Conservation (phyloP, 2,113 vertebrate species). For the Podarcis muralis region DNA sequence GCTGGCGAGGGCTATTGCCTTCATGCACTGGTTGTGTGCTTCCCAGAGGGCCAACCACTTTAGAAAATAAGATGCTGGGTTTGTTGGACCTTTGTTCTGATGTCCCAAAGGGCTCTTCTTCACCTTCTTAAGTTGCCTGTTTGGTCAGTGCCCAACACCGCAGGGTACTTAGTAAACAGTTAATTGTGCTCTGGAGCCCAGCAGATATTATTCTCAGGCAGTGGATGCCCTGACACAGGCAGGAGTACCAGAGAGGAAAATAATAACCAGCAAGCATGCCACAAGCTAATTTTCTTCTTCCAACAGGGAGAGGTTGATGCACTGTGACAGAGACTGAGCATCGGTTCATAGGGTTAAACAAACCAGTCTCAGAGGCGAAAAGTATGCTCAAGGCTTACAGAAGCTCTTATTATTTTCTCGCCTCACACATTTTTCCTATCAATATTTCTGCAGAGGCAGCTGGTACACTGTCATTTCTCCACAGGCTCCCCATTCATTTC, state of each 20-base stretch:
- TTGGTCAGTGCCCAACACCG: not conserved
- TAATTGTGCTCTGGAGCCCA: slow-evolving; percentile 17
- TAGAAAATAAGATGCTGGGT: not conserved
- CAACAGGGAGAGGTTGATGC: slow-evolving; percentile 1
- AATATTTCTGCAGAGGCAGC: not conserved
- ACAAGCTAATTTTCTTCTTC: slow-evolving; percentile 8
- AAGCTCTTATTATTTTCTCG: not conserved
- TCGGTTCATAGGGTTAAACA: not conserved
- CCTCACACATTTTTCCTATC: not conserved
- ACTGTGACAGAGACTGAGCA: not conserved
- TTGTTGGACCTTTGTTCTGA: not conserved
- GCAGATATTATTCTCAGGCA: not conserved
- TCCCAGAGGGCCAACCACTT: not conserved
- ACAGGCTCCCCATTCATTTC: not conserved
- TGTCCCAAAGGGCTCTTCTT: not conserved
- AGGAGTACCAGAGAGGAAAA: not conserved
- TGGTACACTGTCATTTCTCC: not conserved
- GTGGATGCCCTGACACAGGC: not conserved
- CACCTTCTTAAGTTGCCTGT: not conserved
- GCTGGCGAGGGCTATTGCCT: not conserved
- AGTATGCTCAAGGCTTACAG: not conserved
- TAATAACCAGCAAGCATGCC: rapidly evolving
- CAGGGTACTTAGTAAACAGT: not conserved
- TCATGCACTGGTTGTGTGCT: not conserved
- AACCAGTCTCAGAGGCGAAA: slow-evolving; percentile 2